These are phyloP conservation scores for Periophthalmus modestus DNA, from an alignment of 2,113 vertebrate species.

Conservation along the genomic window DNA sequence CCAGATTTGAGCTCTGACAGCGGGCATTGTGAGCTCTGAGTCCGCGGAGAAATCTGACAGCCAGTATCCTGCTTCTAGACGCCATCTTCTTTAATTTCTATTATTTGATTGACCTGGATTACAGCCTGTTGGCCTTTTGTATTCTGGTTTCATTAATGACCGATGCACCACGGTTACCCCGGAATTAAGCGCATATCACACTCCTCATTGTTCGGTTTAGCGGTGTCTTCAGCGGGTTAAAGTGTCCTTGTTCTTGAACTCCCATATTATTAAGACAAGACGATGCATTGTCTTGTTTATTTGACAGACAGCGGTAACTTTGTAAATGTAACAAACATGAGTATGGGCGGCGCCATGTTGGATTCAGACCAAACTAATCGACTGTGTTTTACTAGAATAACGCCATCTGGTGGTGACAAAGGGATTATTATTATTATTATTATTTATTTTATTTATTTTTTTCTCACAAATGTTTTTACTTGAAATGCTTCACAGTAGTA, in stretches of 20 bases:
- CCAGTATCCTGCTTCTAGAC: slow-evolving; percentile 14
- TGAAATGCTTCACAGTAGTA: too few species aligned
- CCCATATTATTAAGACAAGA: not conserved
- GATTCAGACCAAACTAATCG: slow-evolving; percentile 10
- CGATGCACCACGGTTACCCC: too few species aligned
- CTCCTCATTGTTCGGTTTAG: not conserved
- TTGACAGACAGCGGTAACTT: not conserved
- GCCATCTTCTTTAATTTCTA: slow-evolving; percentile 34
- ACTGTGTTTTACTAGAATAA: not conserved
- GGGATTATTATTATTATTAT: too few species aligned
- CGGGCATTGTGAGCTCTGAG: slow-evolving; percentile 15
- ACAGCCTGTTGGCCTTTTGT: not conserved
- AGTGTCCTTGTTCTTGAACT: not conserved
- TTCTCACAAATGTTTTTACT: too few species aligned
- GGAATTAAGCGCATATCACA: not conserved
- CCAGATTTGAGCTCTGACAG: slow-evolving; percentile 1
- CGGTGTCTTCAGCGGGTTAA: not conserved
- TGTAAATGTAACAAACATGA: slow-evolving; percentile 7
- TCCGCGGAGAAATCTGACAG: slow-evolving; percentile 21
- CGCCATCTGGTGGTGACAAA: not conserved
- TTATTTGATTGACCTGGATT: too few species aligned
- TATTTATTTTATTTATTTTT: too few species aligned
- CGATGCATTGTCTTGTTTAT: not conserved
- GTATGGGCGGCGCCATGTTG: not conserved
- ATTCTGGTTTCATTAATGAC: not conserved